Percentiles rank a stretch among this genome's conserved stretches.
Evolutionary conservation across 1,140 invertebrate species (phyloP).

Genomic region (Drosophila littoralis): DNA sequence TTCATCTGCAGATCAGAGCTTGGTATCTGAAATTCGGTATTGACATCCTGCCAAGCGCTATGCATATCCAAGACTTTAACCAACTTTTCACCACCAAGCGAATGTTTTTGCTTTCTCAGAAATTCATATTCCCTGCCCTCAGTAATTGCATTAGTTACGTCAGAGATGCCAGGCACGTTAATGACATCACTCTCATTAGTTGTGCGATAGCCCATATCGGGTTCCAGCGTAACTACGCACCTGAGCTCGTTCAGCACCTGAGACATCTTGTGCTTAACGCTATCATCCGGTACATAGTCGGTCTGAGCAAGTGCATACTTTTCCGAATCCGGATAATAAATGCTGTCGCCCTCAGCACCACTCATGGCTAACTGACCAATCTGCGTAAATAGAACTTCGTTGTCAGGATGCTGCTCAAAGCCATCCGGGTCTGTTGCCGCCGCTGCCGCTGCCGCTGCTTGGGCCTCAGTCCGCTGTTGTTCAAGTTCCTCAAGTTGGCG

Average conservation of each 20-base stretch:
- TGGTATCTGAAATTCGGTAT: constrained; percentile 46
- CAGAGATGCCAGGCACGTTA: background rate
- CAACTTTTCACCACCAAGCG: constrained; percentile 41
- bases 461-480: constrained; percentile 85
- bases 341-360: constrained; percentile 11
- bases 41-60: constrained; percentile 82
- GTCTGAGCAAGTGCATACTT: background rate
- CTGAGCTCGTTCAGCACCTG: constrained; percentile 90
- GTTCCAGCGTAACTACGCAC: constrained; percentile 86
- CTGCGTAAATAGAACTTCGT: constrained; percentile 83
- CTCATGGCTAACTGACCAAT: constrained; percentile 63
- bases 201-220: constrained; percentile 5
- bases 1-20: constrained; percentile 31
- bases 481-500: constrained; percentile 94
- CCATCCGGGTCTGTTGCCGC: background rate
- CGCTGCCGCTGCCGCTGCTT: constrained; percentile 86
- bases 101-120: constrained; percentile 21
- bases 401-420: constrained; percentile 83
- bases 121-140: constrained; percentile 7
- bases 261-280: constrained; percentile 91
- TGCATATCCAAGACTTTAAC: constrained; percentile 77
- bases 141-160: constrained; percentile 18
- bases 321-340: background rate
- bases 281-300: constrained; percentile 87
- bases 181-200: background rate